These are phyloP conservation scores for Rhinoraja longicauda DNA, from an alignment of 2,797 vertebrate genomes.

Conservation along the genomic window DNA sequence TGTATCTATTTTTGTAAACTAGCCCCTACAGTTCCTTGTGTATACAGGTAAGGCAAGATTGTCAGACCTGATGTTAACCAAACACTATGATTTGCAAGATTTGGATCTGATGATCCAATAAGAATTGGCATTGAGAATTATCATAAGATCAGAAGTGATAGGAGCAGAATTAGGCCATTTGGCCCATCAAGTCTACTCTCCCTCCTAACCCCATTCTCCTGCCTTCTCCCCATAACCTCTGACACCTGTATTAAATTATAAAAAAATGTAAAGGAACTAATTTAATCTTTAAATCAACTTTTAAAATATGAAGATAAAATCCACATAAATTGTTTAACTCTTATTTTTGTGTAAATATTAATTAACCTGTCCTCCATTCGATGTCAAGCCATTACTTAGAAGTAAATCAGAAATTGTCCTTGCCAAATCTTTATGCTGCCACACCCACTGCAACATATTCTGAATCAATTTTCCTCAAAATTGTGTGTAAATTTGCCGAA, in stretches of 20 bases:
- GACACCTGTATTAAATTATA: too few species aligned
- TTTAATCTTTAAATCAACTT: not conserved
- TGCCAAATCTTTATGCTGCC: too few species aligned
- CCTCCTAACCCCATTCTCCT: too few species aligned
- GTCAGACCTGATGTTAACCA: not conserved
- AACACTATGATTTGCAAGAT: not conserved
- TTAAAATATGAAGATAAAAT: conserved; percentile 6
- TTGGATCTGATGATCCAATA: not conserved
- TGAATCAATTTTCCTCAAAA: not conserved
- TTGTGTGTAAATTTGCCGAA: not conserved
- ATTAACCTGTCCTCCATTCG: not conserved
- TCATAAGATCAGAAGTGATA: too few species aligned
- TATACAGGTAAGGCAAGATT: not conserved
- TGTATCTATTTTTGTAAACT: too few species aligned
- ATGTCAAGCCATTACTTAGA: not conserved
- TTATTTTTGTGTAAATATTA: not conserved
- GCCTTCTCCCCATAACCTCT: too few species aligned
- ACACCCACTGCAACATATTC: not conserved
- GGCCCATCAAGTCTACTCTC: too few species aligned
- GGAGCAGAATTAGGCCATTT: too few species aligned
- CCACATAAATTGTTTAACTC: not conserved
- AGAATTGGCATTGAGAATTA: not conserved
- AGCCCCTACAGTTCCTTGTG: too few species aligned
- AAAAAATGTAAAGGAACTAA: not conserved
- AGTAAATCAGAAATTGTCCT: not conserved